Evolutionary conservation across 2,888 invertebrate genomes (phyloP).

Genomic region (Drosophila prolongata): DNA sequence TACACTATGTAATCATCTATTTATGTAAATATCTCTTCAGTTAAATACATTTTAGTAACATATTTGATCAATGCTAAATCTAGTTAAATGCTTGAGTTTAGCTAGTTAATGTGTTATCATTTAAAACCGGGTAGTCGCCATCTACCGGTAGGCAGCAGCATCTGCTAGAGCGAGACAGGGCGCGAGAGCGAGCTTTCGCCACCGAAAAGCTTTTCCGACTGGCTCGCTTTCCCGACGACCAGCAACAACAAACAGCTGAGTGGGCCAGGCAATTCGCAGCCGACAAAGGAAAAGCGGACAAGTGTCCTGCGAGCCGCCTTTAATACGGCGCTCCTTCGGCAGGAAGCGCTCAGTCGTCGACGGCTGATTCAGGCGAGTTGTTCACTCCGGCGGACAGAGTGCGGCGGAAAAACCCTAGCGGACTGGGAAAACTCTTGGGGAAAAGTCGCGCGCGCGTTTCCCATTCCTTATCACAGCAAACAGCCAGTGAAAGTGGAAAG

Average conservation of each 20-base stretch:
- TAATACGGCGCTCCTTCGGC: constrained; percentile 57
- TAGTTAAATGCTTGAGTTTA: too few species aligned
- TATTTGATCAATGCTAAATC: too few species aligned
- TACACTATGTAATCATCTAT: too few species aligned
- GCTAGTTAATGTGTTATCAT: neutral
- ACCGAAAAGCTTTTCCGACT: constrained; percentile 17
- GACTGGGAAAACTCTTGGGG: constrained; percentile 27
- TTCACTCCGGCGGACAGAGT: constrained; percentile 40
- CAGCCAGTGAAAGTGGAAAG: constrained; percentile 37
- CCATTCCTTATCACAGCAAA: constrained; percentile 61
- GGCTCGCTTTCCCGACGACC: constrained; percentile 25
- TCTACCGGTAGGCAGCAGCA: constrained; percentile 40
- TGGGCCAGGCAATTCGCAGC: constrained; percentile 58
- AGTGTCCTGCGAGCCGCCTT: constrained; percentile 69
- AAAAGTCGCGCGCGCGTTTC: constrained; percentile 49
- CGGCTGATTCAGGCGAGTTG: constrained; percentile 76
- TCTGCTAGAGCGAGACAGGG: neutral
- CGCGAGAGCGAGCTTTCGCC: constrained; percentile 17
- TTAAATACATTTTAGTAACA: too few species aligned
- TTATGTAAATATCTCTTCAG: too few species aligned
- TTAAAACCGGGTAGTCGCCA: constrained; percentile 41
- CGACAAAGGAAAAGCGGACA: constrained; percentile 63
- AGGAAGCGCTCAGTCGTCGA: constrained; percentile 73
- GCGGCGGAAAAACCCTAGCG: constrained; percentile 16
- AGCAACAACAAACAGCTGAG: constrained; percentile 48